phyloP scores from a whole-genome alignment of 2,797 vertebrate species.

The Xenops minutus region DNA sequence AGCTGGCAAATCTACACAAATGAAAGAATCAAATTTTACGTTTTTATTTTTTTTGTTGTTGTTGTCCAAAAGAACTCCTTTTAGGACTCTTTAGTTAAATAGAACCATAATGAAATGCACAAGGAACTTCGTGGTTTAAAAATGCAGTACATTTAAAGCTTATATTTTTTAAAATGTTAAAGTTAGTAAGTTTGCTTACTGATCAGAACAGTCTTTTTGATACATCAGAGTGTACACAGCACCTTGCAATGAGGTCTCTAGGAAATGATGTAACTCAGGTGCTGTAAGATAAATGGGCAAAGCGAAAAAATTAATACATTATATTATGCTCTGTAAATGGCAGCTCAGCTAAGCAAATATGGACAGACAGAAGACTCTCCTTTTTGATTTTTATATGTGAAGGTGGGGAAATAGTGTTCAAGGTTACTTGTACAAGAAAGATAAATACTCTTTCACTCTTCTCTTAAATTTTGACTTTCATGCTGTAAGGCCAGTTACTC shows the following conservation, averaged over 20 bases:
- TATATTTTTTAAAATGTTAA: not conserved
- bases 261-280: not conserved
- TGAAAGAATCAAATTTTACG: not conserved
- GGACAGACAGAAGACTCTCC: not conserved
- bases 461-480: not conserved
- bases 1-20: slow-evolving; percentile 32
- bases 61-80: not conserved
- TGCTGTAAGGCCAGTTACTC: not conserved
- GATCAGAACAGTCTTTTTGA: not conserved
- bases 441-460: not conserved
- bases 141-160: not conserved
- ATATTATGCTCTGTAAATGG: not conserved
- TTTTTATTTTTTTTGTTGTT: too few species aligned
- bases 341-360: not conserved
- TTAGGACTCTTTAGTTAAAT: not conserved
- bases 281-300: not conserved
- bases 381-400: not conserved
- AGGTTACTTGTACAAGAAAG: not conserved
- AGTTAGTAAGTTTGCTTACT: not conserved
- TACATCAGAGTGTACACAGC: not conserved
- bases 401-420: not conserved
- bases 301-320: not conserved
- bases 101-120: not conserved
- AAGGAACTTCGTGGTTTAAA: not conserved
- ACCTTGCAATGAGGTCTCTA: not conserved